These are phyloP conservation scores for Zaprionus bogoriensis DNA, from an alignment of 2,888 invertebrate genomes.

Conservation along the genomic window DNA sequence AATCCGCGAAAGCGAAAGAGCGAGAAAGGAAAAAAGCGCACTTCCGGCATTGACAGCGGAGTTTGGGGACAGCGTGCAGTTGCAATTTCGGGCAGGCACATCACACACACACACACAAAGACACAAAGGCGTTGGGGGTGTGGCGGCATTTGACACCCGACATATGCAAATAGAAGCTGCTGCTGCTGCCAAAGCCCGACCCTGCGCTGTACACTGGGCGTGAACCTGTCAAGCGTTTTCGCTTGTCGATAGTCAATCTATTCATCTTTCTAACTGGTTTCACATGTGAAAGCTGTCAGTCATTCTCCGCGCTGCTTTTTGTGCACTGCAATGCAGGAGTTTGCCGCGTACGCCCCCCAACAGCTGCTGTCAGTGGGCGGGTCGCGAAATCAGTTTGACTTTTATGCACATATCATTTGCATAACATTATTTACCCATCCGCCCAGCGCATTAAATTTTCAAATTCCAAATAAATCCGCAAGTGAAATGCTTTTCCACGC, in stretches of 20 bases:
- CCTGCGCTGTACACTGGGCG: constrained; percentile 34
- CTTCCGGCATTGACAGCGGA: constrained; percentile 28
- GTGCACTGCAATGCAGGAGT: too few relatives aligned
- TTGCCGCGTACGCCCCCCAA: too few relatives aligned
- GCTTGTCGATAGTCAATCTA: constrained; percentile 77
- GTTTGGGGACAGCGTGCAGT: constrained; percentile 42
- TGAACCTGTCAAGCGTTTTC: constrained; percentile 66
- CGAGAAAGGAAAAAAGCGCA: constrained; percentile 7
- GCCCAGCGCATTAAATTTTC: constrained; percentile 64
- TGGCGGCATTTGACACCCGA: constrained; percentile 49
- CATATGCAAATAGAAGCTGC: constrained; percentile 49
- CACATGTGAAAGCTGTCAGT: constrained; percentile 72
- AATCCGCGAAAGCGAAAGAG: constrained; percentile 41
- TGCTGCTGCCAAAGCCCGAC: constrained; percentile 1
- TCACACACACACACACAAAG: constrained; percentile 8
- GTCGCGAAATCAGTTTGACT: constrained; percentile 63
- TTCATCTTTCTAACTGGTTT: constrained; percentile 72
- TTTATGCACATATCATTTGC: constrained; percentile 81
- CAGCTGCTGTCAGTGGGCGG: constrained; percentile 9
- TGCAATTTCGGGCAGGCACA: constrained; percentile 51
- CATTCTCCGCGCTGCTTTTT: constrained; percentile 34
- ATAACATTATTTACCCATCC: constrained; percentile 76
- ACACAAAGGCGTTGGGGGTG: neutral
- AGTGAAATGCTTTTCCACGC: constrained; percentile 63
- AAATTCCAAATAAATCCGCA: constrained; percentile 70